Evolutionary conservation across 2,797 vertebrate species (phyloP), one percentile per base, ranked within the genome.

Genomic region (Enteromius paludinosus): DNA sequence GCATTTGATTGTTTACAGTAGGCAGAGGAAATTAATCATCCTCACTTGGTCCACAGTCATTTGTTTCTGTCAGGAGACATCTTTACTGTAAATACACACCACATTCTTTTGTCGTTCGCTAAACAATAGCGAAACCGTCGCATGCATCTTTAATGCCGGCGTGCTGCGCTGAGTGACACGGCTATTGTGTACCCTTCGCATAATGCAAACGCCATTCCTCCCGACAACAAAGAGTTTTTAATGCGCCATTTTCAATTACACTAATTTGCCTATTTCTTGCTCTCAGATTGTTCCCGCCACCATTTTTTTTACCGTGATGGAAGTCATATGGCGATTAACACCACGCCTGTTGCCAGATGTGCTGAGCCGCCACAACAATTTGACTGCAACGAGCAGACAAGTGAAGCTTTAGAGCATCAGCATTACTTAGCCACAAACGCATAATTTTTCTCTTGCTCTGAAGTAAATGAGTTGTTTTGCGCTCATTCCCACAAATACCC

Each of bases 121-220:
- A 72, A 81, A 79, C 56, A 54, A 5, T 20, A 20, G 80, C 81
- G 85, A 87, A 84, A 86, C 72, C 82, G 76, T 68, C 7, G 6
- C 11, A 35, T 35, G 11, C 81, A 47, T 85, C 69, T 89, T 89
- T 88, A 89, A 91, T 89, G 85, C 11, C 47, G 12, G 56, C 30
- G 10, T 17, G 17, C 49, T 33, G 69, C 20, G 41, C 12, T 61
- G 79, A 84, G 74, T 41, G 64, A 82, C 82, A 28, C 15, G 18
- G 43, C 74, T 68, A 54, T 61, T 75, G 81, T 83, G 62, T 33
- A 30, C 41, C 41, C 5, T 54, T 69, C 56, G 4, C 38, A 64
- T 78, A 64, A 66, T 78, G 69, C 30, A 12, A 68, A 68, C 45
- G 52, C 20, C 52, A 59, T 74, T 62, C 81, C 62, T 25, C 33